A percentile compares a stretch with the other conserved stretches of the same genome.
Conservation (phyloP, 2,797 vertebrate species). For the Allobates femoralis region DNA sequence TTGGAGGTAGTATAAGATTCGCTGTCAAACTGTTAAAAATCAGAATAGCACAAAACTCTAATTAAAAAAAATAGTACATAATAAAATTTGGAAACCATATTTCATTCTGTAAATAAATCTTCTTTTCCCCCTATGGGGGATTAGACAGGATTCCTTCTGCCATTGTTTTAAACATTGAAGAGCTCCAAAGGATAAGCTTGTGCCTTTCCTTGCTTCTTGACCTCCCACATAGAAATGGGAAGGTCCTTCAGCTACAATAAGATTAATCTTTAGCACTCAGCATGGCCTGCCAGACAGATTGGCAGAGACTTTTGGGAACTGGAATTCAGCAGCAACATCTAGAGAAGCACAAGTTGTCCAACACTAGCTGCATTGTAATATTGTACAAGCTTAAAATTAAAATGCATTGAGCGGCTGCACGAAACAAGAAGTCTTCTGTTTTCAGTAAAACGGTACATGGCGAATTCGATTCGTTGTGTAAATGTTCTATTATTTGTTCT, state of each 20-base stretch:
- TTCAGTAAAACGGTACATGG: constrained; percentile 13
- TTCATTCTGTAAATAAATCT: constrained; percentile 11
- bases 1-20: too few species aligned
- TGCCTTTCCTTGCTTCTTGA: constrained; percentile 35
- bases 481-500: constrained; percentile 18
- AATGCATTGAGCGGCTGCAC: constrained; percentile 13
- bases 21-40: background rate
- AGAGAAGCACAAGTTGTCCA: constrained; percentile 14
- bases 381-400: constrained; percentile 17
- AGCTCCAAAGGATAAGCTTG: constrained; percentile 14
- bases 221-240: constrained; percentile 34
- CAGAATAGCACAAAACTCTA: background rate
- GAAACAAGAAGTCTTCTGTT: constrained; percentile 9
- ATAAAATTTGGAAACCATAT: background rate
- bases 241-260: constrained; percentile 22
- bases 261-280: constrained; percentile 25
- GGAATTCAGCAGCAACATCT: background rate
- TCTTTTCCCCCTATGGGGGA: background rate
- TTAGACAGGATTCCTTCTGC: constrained; percentile 8
- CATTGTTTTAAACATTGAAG: constrained; percentile 22
- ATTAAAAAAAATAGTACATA: background rate
- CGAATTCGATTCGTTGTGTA: constrained; percentile 29
- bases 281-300: constrained; percentile 32
- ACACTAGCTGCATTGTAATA: constrained; percentile 8
- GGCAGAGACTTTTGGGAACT: constrained; percentile 15